phyloP scores from a whole-genome alignment of 2,797 vertebrate species.

The Oreochromis mossambicus region DNA sequence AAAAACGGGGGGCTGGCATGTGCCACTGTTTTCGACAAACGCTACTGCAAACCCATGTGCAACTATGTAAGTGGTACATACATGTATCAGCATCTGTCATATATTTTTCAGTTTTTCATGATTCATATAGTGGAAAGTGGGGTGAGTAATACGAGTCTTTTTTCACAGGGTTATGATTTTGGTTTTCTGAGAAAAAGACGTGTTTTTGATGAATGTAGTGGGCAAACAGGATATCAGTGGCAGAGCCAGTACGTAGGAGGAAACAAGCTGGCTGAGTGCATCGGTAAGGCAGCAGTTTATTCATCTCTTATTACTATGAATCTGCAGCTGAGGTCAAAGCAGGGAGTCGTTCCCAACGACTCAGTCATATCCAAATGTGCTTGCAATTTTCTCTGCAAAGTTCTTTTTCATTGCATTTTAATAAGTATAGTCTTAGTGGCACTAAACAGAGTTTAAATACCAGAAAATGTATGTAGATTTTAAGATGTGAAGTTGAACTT shows the following conservation, averaged over 20 bases:
- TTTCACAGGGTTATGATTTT: constrained; percentile 77
- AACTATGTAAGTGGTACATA: constrained; percentile 58
- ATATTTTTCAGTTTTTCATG: not conserved
- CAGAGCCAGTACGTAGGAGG: constrained; percentile 62
- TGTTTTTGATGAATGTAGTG: constrained; percentile 71
- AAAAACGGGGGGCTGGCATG: constrained; percentile 74
- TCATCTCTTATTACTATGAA: not conserved
- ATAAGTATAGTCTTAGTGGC: not conserved
- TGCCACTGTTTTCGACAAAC: constrained; percentile 8
- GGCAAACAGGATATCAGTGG: constrained; percentile 61
- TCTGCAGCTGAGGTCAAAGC: not conserved
- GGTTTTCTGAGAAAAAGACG: constrained; percentile 66
- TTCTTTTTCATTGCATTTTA: not conserved
- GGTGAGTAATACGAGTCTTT: not conserved
- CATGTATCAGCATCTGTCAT: not conserved
- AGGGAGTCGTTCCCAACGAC: not conserved
- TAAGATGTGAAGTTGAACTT: not conserved
- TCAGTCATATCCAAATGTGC: not conserved
- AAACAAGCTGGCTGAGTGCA: constrained; percentile 71
- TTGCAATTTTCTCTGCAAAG: not conserved
- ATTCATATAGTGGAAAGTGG: not conserved
- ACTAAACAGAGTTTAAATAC: not conserved
- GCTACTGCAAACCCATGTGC: constrained; percentile 84
- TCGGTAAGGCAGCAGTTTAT: constrained; percentile 51
- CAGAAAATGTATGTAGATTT: not conserved